A percentile compares a stretch with the other conserved stretches of the same genome.
These are phyloP conservation scores for Hofmannophila pseudospretella DNA, from an alignment of 2,888 invertebrate genomes.

Conservation along the genomic window DNA sequence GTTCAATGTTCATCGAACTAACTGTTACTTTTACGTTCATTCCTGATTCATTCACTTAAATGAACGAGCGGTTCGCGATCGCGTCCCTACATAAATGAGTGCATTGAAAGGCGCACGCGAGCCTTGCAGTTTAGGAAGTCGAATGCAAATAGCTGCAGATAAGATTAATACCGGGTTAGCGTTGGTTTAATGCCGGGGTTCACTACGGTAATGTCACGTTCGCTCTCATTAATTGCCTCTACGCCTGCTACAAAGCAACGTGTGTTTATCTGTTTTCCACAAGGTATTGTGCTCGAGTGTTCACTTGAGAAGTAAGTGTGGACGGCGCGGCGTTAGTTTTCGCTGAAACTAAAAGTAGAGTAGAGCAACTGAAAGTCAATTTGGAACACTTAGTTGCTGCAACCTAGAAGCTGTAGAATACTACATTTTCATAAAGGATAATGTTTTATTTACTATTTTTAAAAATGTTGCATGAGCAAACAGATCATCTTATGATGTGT, in stretches of 20 bases:
- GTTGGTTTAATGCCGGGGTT: slow-evolving; percentile 65
- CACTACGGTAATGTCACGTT: slow-evolving; percentile 74
- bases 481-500: too few relatives aligned
- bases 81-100: too few relatives aligned
- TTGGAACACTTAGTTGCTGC: too few relatives aligned
- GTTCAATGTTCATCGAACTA: too few relatives aligned
- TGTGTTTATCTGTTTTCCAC: slow-evolving; percentile 57
- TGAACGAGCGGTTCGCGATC: slow-evolving; percentile 15
- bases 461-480: too few relatives aligned
- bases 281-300: slow-evolving; percentile 23
- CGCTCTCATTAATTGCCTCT: slow-evolving; percentile 68
- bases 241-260: slow-evolving; percentile 54
- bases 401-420: too few relatives aligned
- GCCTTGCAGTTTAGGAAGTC: slow-evolving; percentile 64
- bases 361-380: too few relatives aligned
- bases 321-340: too few relatives aligned
- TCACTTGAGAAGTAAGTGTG: too few relatives aligned
- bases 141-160: slow-evolving; percentile 73
- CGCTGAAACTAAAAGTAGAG: too few relatives aligned
- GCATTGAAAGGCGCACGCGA: slow-evolving; percentile 35
- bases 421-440: too few relatives aligned
- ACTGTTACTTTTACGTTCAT: background rate
- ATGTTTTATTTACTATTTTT: too few relatives aligned
- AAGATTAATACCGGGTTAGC: slow-evolving; percentile 69
- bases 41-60: slow-evolving; percentile 9